Conservation (phyloP, 2,888 invertebrate species). For the Drosophila histrio region DNA sequence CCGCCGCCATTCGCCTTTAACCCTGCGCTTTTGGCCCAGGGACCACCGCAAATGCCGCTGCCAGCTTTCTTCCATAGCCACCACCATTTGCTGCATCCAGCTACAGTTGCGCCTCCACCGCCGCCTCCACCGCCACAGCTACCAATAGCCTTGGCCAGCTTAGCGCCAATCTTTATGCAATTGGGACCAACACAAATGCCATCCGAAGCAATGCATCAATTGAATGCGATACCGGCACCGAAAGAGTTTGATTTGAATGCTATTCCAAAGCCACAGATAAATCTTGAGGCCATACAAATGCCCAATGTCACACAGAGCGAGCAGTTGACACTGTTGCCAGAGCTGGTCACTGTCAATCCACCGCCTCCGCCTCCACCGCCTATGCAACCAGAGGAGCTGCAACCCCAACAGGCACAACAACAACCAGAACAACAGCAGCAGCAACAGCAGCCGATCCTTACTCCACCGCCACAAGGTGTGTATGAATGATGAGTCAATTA, state of each 20-base stretch:
- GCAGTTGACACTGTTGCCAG: conserved; percentile 51
- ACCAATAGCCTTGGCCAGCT: conserved; percentile 73
- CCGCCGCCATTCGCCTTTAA: conserved; percentile 71
- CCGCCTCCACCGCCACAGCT: conserved; percentile 79
- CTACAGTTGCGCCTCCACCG: conserved; percentile 76
- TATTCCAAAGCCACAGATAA: conserved; percentile 86
- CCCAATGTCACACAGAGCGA: conserved; percentile 77
- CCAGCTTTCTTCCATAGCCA: conserved; percentile 69
- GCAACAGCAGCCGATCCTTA: conserved; percentile 15
- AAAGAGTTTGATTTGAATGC: conserved; percentile 86
- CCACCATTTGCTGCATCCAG: conserved; percentile 77
- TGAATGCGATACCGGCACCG: conserved; percentile 87
- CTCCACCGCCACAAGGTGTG: conserved; percentile 71
- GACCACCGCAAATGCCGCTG: conserved; percentile 76
- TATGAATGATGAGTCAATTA: conserved; percentile 25
- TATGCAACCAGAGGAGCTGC: conserved; percentile 40
- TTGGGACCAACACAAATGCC: conserved; percentile 71
- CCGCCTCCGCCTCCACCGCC: conserved; percentile 71
- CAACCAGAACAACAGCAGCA: conserved; percentile 22
- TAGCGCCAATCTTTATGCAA: conserved; percentile 84
- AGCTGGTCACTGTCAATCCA: conserved; percentile 52
- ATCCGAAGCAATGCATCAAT: conserved; percentile 84
- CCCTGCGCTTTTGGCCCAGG: conserved; percentile 62
- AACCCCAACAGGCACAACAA: conserved; percentile 18
- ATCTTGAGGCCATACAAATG: conserved; percentile 86